phyloP scores from a whole-genome alignment of 1,140 invertebrate genomes.

The Stenopsyche tienmushanensis region DNA sequence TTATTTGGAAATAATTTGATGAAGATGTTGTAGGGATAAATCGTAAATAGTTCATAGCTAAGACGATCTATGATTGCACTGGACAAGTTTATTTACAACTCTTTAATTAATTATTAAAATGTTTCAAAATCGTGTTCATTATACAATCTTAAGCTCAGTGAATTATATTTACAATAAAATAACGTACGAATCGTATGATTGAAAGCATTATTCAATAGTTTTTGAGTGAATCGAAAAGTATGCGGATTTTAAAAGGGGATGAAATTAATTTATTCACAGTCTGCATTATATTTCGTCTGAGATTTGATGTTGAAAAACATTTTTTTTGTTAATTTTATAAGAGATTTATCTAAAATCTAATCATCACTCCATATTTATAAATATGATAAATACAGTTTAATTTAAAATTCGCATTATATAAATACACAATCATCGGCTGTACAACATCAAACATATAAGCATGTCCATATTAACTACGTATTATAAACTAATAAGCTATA shows the following conservation, averaged over 20 bases:
- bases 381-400: too few relatives aligned
- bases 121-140: too few relatives aligned
- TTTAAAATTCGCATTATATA: too few relatives aligned
- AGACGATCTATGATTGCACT: slow-evolving; percentile 33
- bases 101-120: too few relatives aligned
- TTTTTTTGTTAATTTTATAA: too few relatives aligned
- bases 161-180: slow-evolving; percentile 17
- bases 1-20: not conserved
- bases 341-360: too few relatives aligned
- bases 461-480: not conserved
- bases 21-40: not conserved
- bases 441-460: slow-evolving; percentile 33
- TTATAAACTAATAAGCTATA: not conserved
- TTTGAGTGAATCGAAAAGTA: not conserved
- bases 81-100: slow-evolving; percentile 19
- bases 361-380: too few relatives aligned
- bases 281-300: too few relatives aligned
- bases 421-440: slow-evolving; percentile 16
- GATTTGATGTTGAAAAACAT: too few relatives aligned
- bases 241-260: too few relatives aligned
- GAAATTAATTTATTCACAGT: too few relatives aligned
- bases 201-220: not conserved
- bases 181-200: not conserved
- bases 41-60: slow-evolving; percentile 17
- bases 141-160: slow-evolving; percentile 17